Conservation (phyloP, 2,113 vertebrate species). For the Dascyllus trimaculatus region DNA sequence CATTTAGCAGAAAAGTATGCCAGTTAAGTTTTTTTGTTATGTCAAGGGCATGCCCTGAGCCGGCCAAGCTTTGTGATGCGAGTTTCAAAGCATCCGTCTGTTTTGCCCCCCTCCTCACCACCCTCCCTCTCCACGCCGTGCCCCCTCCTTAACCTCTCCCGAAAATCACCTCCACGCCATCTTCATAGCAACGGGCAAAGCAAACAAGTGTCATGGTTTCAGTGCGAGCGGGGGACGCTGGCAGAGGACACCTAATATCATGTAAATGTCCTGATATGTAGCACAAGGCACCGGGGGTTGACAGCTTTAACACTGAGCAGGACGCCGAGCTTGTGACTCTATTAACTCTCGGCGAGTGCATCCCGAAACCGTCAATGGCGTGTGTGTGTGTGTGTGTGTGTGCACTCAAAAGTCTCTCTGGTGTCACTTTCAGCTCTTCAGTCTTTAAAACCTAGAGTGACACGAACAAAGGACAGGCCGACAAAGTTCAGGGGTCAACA, state of each 20-base stretch:
- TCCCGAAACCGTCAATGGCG: conserved; percentile 75
- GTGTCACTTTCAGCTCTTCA: conserved; percentile 79
- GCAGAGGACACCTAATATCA: conserved; percentile 83
- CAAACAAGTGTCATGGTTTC: conserved; percentile 84
- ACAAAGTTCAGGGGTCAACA: conserved; percentile 78
- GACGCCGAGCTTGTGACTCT: conserved; percentile 76
- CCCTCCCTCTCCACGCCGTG: background rate
- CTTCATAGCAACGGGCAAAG: conserved; percentile 82
- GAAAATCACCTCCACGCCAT: conserved; percentile 73
- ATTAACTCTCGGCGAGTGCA: conserved; percentile 74
- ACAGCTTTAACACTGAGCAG: conserved; percentile 81
- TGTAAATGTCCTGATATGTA: conserved; percentile 85
- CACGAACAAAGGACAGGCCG: conserved; percentile 73
- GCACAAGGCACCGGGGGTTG: conserved; percentile 70
- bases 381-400: conserved; percentile 34
- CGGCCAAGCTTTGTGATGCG: conserved; percentile 12
- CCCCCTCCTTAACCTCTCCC: conserved; percentile 52
- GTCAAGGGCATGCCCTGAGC: conserved; percentile 6
- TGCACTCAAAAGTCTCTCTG: conserved; percentile 56
- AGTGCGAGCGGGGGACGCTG: conserved; percentile 62
- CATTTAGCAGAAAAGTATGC: no score
- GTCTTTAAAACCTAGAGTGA: conserved; percentile 69
- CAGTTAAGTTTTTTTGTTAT: background rate
- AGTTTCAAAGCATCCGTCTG: conserved; percentile 32
- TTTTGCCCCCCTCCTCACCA: background rate